Conservation (phyloP, 1,140 invertebrate species). For the Ephestia elutella region DNA sequence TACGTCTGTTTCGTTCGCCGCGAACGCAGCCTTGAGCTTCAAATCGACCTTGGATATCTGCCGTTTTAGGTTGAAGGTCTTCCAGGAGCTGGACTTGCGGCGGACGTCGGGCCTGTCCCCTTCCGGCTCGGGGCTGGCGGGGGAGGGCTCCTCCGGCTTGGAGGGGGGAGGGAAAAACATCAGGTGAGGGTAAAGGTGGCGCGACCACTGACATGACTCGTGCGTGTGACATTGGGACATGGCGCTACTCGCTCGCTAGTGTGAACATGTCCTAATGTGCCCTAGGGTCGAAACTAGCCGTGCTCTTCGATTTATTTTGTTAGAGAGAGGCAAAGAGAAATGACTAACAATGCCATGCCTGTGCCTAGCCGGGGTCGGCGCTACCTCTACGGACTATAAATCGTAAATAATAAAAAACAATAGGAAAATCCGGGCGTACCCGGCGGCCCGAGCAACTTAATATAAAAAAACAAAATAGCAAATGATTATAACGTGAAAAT, state of each 20-base stretch:
- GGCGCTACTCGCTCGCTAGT: conserved; percentile 3
- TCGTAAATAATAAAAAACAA: conserved; percentile 26
- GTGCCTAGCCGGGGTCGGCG: conserved; percentile 46
- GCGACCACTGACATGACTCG: conserved; percentile 19
- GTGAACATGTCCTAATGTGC: conserved; percentile 1
- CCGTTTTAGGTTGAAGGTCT: conserved; percentile 84
- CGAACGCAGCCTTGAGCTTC: conserved; percentile 82
- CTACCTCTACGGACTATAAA: conserved; percentile 40
- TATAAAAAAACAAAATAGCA: conserved; percentile 53
- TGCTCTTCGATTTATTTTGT: no score
- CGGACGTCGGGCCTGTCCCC: conserved; percentile 46
- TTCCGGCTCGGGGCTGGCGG: conserved; percentile 41
- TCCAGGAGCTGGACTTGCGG: conserved; percentile 80
- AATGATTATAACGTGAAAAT: conserved; percentile 56
- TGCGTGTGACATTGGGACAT: conserved; percentile 12
- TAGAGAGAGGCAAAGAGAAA: conserved; percentile 43
- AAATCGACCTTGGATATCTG: conserved; percentile 87
- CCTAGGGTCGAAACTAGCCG: no score
- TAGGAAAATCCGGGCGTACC: conserved; percentile 19
- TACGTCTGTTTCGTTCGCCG: conserved; percentile 56
- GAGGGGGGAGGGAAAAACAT: conserved; percentile 42
- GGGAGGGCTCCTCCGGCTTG: conserved; percentile 58
- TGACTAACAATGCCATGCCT: conserved; percentile 61
- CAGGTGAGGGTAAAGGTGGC: conserved; percentile 31
- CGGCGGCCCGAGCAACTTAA: conserved; percentile 41